Evolutionary conservation across 2,888 invertebrate species (phyloP).

Genomic region (Electrophaes corylata): DNA sequence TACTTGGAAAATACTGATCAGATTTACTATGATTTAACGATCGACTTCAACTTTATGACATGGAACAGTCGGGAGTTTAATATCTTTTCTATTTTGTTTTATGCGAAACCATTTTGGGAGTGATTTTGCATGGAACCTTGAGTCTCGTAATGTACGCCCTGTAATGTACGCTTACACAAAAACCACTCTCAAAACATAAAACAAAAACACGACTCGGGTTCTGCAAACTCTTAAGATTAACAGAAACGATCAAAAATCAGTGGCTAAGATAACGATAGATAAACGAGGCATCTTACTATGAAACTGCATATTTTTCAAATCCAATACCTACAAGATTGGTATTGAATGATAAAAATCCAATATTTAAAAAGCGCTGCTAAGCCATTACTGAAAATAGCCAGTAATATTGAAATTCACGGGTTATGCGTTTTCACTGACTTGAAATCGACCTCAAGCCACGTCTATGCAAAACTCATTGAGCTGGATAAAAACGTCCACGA

Average conservation of each 20-base stretch:
- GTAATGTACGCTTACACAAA: too few relatives aligned
- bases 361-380: neutral
- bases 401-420: conserved; percentile 3
- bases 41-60: neutral
- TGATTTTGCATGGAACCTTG: too few relatives aligned
- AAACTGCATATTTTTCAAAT: neutral
- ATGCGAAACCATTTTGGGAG: too few relatives aligned
- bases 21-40: neutral
- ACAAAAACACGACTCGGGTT: too few relatives aligned
- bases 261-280: neutral
- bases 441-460: conserved; percentile 5
- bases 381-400: conserved; percentile 5
- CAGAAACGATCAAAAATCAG: neutral
- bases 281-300: neutral
- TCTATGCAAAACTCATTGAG: conserved; percentile 18
- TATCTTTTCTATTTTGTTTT: too few relatives aligned
- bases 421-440: conserved; percentile 11
- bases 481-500: conserved; percentile 1
- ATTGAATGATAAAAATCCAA: neutral
- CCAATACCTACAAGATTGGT: neutral
- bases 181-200: too few relatives aligned
- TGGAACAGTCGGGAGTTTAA: too few relatives aligned
- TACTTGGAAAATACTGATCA: neutral
- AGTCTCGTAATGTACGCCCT: too few relatives aligned
- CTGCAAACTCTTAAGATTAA: neutral